Conservation (phyloP, 2,113 vertebrate species). For the Strix aluco region DNA sequence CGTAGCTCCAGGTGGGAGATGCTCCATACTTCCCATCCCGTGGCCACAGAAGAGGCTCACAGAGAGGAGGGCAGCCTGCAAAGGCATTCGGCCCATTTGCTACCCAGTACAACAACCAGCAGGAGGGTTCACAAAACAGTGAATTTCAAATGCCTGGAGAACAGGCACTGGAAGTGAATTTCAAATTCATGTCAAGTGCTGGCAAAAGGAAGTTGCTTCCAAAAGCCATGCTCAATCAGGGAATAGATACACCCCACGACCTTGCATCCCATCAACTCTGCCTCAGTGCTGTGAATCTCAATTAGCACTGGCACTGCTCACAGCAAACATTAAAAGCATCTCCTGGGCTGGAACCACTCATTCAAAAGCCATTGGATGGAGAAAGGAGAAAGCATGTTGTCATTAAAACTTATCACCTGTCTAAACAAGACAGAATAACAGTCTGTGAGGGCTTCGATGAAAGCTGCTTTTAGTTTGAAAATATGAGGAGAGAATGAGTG, state of each 20-base stretch:
- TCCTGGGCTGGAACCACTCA: not conserved
- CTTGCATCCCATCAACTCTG: not conserved
- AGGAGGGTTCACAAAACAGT: not conserved
- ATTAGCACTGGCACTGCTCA: fast-evolving
- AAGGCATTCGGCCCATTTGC: not conserved
- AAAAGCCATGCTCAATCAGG: not conserved
- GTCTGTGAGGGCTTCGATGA: fast-evolving
- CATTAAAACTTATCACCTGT: not conserved
- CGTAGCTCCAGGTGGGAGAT: not conserved
- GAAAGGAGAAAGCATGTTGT: not conserved
- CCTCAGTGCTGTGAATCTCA: not conserved
- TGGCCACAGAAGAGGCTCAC: fast-evolving
- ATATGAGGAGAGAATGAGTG: fast-evolving
- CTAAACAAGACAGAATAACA: not conserved
- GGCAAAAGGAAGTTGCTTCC: not conserved
- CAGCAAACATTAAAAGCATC: not conserved
- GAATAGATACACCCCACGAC: not conserved
- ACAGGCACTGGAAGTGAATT: not conserved
- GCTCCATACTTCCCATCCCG: fast-evolving
- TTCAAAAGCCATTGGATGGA: not conserved
- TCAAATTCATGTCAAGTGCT: not conserved
- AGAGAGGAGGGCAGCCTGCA: not conserved
- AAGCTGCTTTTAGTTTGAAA: not conserved
- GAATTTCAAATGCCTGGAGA: not conserved
- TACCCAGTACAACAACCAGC: not conserved